These are phyloP conservation scores for Montipora cactus DNA, from an alignment of 64 coral and sea anemone species.

Conservation along the genomic window DNA sequence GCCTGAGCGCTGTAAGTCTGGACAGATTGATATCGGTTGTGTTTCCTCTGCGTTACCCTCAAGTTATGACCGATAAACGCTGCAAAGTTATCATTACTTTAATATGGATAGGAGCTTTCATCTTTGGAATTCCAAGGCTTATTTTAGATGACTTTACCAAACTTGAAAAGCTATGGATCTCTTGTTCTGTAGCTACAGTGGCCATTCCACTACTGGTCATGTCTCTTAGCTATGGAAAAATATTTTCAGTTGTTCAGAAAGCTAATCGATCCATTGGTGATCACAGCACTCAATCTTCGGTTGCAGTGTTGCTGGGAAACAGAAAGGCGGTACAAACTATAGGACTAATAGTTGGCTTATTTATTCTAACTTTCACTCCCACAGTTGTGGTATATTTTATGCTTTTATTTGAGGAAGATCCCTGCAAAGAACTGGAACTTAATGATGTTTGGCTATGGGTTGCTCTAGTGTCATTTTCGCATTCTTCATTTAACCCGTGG, in stretches of 20 bases:
- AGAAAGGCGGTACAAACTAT: constrained; percentile 21
- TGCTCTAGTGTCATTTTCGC: constrained; percentile 29
- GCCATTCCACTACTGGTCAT: constrained; percentile 16
- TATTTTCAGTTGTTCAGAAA: constrained; percentile 14
- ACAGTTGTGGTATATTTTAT: constrained; percentile 34
- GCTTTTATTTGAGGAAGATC: constrained; percentile 41
- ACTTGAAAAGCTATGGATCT: constrained; percentile 29
- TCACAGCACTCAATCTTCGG: not conserved
- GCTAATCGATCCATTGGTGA: not conserved
- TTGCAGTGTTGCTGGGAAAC: not conserved
- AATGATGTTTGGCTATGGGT: constrained; percentile 46
- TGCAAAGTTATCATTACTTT: not conserved
- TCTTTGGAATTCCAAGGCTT: constrained; percentile 33
- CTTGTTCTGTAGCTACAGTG: constrained; percentile 35
- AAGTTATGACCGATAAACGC: constrained; percentile 39
- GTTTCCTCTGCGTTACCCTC: constrained; percentile 18
- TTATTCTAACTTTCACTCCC: constrained; percentile 24
- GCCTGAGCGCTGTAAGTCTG: constrained; percentile 35
- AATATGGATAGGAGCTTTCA: constrained; percentile 22
- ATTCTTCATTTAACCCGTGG: constrained; percentile 52
- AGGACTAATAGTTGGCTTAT: constrained; percentile 13
- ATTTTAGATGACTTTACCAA: constrained; percentile 34
- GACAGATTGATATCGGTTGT: constrained; percentile 36
- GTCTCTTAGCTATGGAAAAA: constrained; percentile 9
- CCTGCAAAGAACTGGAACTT: not conserved